Evolutionary conservation across 2,113 vertebrate species (phyloP).

Genomic region (Carlito syrichta): DNA sequence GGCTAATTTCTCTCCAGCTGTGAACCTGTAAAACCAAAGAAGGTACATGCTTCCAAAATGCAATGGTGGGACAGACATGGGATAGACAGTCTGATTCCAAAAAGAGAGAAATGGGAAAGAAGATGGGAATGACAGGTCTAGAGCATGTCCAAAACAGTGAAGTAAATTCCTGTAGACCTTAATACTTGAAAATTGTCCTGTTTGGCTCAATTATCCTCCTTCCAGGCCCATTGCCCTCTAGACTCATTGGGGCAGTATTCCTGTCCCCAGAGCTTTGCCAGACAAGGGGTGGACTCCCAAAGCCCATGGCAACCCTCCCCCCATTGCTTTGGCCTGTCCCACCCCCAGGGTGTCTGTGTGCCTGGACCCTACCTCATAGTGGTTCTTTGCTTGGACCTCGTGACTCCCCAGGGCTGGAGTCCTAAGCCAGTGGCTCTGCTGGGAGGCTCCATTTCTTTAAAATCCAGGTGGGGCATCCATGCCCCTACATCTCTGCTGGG

Average conservation of each 20-base stretch:
- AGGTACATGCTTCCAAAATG: neutral
- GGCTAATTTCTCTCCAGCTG: neutral
- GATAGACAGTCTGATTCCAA: neutral
- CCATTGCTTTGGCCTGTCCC: neutral
- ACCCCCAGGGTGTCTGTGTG: neutral
- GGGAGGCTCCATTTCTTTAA: neutral
- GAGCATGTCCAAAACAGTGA: neutral
- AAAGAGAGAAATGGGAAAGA: neutral
- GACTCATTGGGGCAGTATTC: neutral
- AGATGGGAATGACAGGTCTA: neutral
- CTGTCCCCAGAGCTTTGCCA: neutral
- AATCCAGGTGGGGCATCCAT: neutral
- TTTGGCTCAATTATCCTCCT: neutral
- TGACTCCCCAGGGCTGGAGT: neutral
- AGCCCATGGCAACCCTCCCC: neutral
- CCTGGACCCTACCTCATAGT: neutral
- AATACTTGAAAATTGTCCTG: neutral
- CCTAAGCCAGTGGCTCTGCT: neutral
- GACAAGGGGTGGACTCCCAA: neutral
- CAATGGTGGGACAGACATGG: neutral
- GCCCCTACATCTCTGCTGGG: neutral
- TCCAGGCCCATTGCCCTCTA: neutral
- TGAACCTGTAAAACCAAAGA: neutral
- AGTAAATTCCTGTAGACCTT: neutral
- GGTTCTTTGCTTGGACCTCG: neutral